phyloP scores from a whole-genome alignment of 2,113 vertebrate genomes.

The Coptodon rendalli region DNA sequence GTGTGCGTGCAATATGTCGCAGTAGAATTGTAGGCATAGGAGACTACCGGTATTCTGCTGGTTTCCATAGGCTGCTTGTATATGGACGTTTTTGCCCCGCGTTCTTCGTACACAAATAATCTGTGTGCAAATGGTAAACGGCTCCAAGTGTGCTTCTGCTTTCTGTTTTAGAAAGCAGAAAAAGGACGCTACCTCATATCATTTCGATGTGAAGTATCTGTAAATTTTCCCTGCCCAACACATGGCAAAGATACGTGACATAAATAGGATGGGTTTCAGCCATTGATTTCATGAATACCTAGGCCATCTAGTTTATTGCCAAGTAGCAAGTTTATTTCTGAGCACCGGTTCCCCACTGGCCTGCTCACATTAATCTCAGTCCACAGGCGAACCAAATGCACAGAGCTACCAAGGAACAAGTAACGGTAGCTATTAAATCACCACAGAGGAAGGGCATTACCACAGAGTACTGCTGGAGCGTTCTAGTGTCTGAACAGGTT shows the following conservation, averaged over 20 bases:
- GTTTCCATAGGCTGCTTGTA: background rate
- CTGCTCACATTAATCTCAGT: conserved; percentile 28
- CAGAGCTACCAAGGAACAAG: conserved; percentile 19
- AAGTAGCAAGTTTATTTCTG: background rate
- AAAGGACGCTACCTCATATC: background rate
- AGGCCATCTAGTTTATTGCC: background rate
- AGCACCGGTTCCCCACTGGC: background rate
- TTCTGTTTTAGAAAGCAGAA: background rate
- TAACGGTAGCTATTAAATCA: conserved; percentile 28
- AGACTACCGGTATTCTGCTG: background rate
- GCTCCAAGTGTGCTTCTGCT: background rate
- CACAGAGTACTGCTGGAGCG: background rate
- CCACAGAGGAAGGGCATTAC: conserved; percentile 17
- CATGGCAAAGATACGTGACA: background rate
- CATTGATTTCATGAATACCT: background rate
- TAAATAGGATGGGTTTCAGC: background rate
- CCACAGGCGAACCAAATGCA: conserved; percentile 9
- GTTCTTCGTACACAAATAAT: background rate
- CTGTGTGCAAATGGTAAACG: background rate
- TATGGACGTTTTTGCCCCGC: background rate
- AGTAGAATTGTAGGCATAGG: background rate
- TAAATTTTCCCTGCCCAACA: background rate
- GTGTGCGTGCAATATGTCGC: background rate
- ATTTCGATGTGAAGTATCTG: background rate
- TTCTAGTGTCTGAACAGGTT: conserved; percentile 4